phyloP scores from a whole-genome alignment of 1,140 invertebrate genomes.

The Scaptodrosophila lebanonensis region DNA sequence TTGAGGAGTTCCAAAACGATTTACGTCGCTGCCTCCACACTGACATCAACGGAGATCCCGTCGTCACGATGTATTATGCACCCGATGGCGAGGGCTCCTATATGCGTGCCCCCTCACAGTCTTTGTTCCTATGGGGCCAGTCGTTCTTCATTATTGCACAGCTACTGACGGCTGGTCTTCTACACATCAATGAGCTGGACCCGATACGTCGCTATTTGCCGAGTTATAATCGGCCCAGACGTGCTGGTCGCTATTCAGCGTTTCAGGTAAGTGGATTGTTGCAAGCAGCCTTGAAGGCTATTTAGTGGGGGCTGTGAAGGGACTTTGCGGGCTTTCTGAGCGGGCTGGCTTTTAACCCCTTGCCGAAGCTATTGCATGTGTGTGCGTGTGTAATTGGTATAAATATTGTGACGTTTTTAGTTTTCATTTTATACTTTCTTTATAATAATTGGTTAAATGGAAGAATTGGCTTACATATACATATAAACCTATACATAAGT shows the following conservation, averaged over 20 bases:
- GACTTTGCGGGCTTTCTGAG: not conserved
- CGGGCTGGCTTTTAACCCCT: constrained; percentile 9
- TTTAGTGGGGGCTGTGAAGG: not conserved
- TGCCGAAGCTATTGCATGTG: constrained; percentile 36
- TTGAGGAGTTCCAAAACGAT: constrained; percentile 93
- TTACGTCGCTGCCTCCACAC: constrained; percentile 86
- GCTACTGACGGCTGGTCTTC: constrained; percentile 89
- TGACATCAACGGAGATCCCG: constrained; percentile 90
- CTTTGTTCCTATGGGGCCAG: constrained; percentile 91
- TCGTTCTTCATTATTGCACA: constrained; percentile 96
- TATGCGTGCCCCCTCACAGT: constrained; percentile 64
- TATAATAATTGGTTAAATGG: constrained; percentile 54
- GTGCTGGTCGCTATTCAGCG: constrained; percentile 94
- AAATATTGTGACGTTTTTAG: constrained; percentile 26
- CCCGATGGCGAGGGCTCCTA: constrained; percentile 82
- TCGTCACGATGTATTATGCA: constrained; percentile 92
- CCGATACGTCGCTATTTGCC: constrained; percentile 96
- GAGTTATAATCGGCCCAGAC: constrained; percentile 94
- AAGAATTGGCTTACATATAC: constrained; percentile 49
- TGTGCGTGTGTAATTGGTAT: constrained; percentile 55
- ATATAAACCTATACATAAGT: constrained; percentile 16
- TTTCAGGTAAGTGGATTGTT: constrained; percentile 87
- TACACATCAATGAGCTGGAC: constrained; percentile 97
- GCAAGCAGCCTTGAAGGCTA: not conserved
- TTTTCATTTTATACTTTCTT: constrained; percentile 15